These are phyloP conservation scores for Amphiura filiformis DNA, from an alignment of 35 echinoderm and acorn worm genomes.

Conservation along the genomic window DNA sequence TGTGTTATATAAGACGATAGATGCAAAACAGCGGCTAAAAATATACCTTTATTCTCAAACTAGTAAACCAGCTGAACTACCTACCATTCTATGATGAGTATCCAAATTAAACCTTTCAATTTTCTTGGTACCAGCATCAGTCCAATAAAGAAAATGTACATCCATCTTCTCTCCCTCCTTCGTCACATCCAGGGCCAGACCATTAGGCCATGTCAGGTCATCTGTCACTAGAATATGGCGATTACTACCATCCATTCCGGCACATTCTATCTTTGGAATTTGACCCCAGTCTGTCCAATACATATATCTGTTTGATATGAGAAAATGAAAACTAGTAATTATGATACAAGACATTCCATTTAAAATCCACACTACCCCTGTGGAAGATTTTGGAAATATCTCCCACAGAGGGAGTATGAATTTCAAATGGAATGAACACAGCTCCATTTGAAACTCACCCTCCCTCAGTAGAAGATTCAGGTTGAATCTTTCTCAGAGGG, in stretches of 20 bases:
- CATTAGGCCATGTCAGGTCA: constrained; percentile 85
- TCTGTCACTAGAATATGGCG: constrained; percentile 41
- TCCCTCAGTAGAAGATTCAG: too few species aligned
- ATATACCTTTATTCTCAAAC: too few species aligned
- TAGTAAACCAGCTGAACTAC: too few species aligned
- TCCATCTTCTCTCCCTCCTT: constrained; percentile 11
- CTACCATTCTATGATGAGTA: constrained; percentile 62
- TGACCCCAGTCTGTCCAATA: constrained; percentile 96
- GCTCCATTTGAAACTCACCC: too few species aligned
- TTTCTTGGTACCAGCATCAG: constrained; percentile 68
- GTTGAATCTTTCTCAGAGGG: too few species aligned
- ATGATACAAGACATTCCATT: not conserved
- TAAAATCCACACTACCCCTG: too few species aligned
- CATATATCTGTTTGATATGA: constrained; percentile 86
- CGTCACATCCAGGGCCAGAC: constrained; percentile 77
- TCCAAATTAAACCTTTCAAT: constrained; percentile 70
- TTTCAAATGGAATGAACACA: too few species aligned
- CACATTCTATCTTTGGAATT: constrained; percentile 79
- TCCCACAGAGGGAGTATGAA: too few species aligned
- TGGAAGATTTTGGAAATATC: too few species aligned
- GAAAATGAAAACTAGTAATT: not conserved
- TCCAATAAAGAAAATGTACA: constrained; percentile 61
- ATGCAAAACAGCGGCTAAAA: too few species aligned
- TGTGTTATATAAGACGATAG: too few species aligned
- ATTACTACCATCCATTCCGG: constrained; percentile 76